Conservation (phyloP, 2,113 vertebrate species). For the Scomber scombrus region DNA sequence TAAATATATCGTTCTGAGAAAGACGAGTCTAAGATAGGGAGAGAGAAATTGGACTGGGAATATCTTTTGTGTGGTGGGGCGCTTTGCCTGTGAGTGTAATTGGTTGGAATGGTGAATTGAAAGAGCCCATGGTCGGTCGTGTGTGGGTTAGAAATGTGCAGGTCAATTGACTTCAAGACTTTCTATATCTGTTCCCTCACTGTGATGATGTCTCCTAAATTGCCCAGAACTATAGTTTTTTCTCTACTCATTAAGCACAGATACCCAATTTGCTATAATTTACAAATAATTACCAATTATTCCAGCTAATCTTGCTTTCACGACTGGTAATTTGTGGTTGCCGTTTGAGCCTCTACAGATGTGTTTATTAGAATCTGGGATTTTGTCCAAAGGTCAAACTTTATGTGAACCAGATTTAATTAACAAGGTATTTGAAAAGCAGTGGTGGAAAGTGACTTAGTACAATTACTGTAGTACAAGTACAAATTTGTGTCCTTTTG, state of each 20-base stretch:
- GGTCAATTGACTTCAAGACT: slow-evolving; percentile 56
- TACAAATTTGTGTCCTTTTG: too few species aligned
- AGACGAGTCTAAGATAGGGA: slow-evolving; percentile 17
- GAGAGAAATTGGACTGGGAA: slow-evolving; percentile 58
- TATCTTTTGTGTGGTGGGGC: slow-evolving; percentile 52
- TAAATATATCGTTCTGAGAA: slow-evolving; percentile 24
- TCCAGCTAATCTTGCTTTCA: slow-evolving; percentile 10
- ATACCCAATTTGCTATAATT: slow-evolving; percentile 45
- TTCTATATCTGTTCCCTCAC: slow-evolving; percentile 24
- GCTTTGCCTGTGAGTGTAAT: slow-evolving; percentile 56
- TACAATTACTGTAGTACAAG: too few species aligned
- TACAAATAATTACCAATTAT: slow-evolving; percentile 41
- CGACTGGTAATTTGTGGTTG: slow-evolving; percentile 16
- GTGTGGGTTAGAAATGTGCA: slow-evolving; percentile 39
- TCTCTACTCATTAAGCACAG: slow-evolving; percentile 41
- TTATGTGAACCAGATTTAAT: background rate
- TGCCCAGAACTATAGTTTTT: slow-evolving; percentile 49
- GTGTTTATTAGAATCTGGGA: slow-evolving; percentile 1
- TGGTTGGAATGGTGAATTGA: slow-evolving; percentile 64
- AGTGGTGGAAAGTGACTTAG: background rate
- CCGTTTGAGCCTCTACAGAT: slow-evolving; percentile 1
- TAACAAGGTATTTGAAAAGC: too few species aligned
- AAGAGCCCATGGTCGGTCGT: slow-evolving; percentile 32
- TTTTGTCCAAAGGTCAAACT: slow-evolving; percentile 11
- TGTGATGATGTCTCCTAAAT: slow-evolving; percentile 53